phyloP scores from a whole-genome alignment of 2,113 vertebrate species.

The Guaruba guarouba region DNA sequence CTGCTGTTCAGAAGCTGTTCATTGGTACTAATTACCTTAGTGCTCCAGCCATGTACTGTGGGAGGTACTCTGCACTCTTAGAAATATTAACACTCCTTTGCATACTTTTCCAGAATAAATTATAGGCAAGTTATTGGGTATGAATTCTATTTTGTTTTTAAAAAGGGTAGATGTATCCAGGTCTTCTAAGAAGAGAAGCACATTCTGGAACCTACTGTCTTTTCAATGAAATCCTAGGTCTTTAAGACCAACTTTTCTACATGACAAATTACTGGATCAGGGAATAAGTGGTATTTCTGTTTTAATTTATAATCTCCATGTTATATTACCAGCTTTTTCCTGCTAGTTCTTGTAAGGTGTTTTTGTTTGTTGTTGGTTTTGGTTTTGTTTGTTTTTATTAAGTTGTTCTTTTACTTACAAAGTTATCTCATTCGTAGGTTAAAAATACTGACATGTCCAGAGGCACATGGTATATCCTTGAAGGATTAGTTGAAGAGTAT shows the following conservation, averaged over 20 bases:
- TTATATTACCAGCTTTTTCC: neutral
- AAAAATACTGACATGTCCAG: constrained; percentile 43
- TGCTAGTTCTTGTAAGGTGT: neutral
- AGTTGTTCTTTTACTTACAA: neutral
- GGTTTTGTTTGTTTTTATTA: neutral
- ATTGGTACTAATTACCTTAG: neutral
- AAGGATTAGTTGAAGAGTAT: constrained; percentile 73
- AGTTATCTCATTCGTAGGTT: constrained; percentile 52
- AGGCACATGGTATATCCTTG: constrained; percentile 50
- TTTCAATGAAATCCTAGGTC: neutral
- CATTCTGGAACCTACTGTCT: neutral
- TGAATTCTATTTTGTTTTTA: neutral
- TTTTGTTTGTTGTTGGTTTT: neutral
- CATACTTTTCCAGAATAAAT: neutral
- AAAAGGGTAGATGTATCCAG: neutral
- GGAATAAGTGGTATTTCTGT: neutral
- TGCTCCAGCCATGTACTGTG: neutral
- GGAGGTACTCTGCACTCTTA: neutral
- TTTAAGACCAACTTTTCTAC: neutral
- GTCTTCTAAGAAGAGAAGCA: neutral
- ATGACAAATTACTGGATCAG: neutral
- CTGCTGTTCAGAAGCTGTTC: neutral
- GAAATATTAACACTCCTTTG: neutral
- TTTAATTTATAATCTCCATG: neutral
- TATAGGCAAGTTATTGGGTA: neutral